These are phyloP conservation scores for Zhengitettix transpicula DNA, from an alignment of 2,888 invertebrate genomes.

Conservation along the genomic window DNA sequence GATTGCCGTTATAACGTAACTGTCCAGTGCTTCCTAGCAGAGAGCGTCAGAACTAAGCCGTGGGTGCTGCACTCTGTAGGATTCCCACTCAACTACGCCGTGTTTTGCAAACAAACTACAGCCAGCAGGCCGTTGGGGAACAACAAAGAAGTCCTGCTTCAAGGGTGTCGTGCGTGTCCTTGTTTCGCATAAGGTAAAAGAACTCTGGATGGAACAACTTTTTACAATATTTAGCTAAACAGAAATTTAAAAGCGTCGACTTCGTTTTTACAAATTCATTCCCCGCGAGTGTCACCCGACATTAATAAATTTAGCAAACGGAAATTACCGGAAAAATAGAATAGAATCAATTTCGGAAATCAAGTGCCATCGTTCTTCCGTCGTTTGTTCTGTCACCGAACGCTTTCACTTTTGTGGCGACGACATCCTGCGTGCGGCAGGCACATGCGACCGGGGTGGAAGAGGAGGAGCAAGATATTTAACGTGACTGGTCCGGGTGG, in stretches of 20 bases:
- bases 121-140: slow-evolving; percentile 7
- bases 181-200: too few species aligned
- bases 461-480: not conserved
- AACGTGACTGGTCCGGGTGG: not conserved
- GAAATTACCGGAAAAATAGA: not conserved
- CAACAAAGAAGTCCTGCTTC: slow-evolving; percentile 10
- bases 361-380: not conserved
- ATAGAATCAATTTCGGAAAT: not conserved
- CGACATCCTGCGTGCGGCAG: not conserved
- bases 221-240: too few species aligned
- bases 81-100: not conserved
- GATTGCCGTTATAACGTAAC: too few species aligned
- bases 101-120: slow-evolving; percentile 10
- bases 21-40: too few species aligned
- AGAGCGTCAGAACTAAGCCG: too few species aligned
- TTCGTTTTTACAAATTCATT: too few species aligned
- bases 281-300: too few species aligned
- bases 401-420: not conserved
- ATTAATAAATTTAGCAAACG: too few species aligned
- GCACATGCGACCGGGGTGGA: not conserved
- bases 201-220: too few species aligned
- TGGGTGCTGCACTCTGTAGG: slow-evolving; percentile 9
- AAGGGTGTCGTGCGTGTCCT: slow-evolving; percentile 5
- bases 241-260: too few species aligned
- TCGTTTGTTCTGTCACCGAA: not conserved